Conservation (phyloP, 2,888 invertebrate species). For the Metacarcinus magister region DNA sequence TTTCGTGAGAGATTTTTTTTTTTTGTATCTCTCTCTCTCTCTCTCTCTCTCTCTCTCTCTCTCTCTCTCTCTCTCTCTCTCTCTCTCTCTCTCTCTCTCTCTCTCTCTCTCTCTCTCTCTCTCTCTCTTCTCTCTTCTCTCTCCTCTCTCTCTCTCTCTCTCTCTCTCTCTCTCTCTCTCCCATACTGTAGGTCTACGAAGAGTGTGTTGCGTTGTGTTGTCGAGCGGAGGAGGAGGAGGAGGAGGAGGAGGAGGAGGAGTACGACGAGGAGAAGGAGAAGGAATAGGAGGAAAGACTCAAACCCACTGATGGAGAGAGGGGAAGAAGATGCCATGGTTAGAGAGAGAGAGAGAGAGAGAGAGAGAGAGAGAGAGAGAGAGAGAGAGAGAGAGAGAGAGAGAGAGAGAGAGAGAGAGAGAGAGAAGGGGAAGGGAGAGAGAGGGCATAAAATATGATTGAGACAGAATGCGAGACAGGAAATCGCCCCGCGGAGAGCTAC, state of each 20-base stretch:
- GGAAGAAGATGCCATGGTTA: neutral
- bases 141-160: too few species aligned
- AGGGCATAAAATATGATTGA: constrained; percentile 70
- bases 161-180: too few species aligned
- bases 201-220: neutral
- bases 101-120: too few species aligned
- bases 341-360: neutral
- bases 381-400: constrained; percentile 5
- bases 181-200: neutral
- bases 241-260: constrained; percentile 55
- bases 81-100: too few species aligned
- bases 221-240: neutral
- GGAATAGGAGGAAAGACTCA: constrained; percentile 37
- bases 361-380: neutral
- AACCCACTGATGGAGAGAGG: neutral
- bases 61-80: too few species aligned
- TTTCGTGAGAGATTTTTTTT: neutral
- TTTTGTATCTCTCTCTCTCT: neutral
- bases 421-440: constrained; percentile 13
- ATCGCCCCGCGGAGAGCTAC: constrained; percentile 73
- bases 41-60: constrained; percentile 36
- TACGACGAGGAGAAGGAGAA: constrained; percentile 28
- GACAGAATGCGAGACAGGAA: constrained; percentile 70
- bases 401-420: neutral
- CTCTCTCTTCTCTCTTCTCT: too few species aligned